Evolutionary conservation across 2,888 invertebrate genomes (phyloP), one percentile per base, ranked within the genome.

Genomic region (Tribolium freemani): DNA sequence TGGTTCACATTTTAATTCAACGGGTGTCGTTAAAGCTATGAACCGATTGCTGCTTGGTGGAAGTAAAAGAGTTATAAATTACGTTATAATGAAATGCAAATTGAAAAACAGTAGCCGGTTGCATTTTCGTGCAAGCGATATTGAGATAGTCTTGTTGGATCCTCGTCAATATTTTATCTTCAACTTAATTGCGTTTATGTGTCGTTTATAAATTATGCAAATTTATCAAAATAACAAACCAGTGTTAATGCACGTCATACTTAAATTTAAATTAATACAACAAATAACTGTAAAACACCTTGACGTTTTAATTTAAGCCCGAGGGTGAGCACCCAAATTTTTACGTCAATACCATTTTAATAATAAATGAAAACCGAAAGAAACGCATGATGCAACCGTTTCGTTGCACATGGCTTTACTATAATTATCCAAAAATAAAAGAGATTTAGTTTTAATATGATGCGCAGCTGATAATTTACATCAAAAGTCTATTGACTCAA

Each of bases 41-140:
- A 58, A 50, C 69, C 69, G 46, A 58, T 69, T 69, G 69, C 58
- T 54, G 61, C 63, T 56, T 46, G 72, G 45, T 30, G 56, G 63
- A 54, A 69, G 57, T 57, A 69, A 72, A 72, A 69, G 64, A 64
- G 72, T 72, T 69, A 64, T 69, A 72, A 72, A 69, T 72, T 64
- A 69, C 44, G 26, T 26, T 51, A 26, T 72, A 72, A 72, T 72
- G 64, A 72, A 64, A 72, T 72, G 72, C 72, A 72, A 72, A 72
- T 72, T 72, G 72, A 69, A 72, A 72, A 72, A 72, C 69, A 72
- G 72, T 72, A 72, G 69, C 72, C 13, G 51, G 69, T 72, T 72
- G 69, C 64, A 64, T 72, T 72, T 69, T 69, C 69, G 71, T 72
- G 58, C 69, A 63, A 48, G 69, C 72, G 26, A 53, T 60, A 71